Percentiles rank a stretch among this genome's conserved stretches.
Evolutionary conservation across 2,113 vertebrate genomes (phyloP).

Genomic region (Acanthisitta chloris): DNA sequence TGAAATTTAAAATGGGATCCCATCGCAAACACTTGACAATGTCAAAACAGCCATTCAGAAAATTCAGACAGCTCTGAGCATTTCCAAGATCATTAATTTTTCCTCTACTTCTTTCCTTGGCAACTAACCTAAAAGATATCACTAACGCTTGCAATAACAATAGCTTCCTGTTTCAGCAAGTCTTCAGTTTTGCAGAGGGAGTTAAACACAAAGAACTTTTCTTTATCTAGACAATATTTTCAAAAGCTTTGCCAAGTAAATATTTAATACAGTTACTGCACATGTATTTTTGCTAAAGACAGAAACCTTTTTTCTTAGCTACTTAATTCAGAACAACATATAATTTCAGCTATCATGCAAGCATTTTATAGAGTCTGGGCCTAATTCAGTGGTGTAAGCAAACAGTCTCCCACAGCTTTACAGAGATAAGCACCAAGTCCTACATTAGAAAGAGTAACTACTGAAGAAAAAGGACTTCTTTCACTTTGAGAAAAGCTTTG

Average conservation of each 20-base stretch:
- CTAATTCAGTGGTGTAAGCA: background rate
- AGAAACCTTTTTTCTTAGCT: background rate
- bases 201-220: constrained; percentile 45
- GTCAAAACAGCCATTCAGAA: background rate
- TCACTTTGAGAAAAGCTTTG: background rate
- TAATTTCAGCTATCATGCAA: background rate
- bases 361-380: background rate
- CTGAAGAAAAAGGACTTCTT: background rate
- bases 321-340: background rate
- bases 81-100: background rate
- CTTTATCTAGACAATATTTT: constrained; percentile 5
- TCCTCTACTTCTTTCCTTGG: background rate
- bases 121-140: background rate
- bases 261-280: background rate
- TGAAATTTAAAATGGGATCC: no score
- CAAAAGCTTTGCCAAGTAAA: background rate
- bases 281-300: background rate
- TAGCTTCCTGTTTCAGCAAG: constrained; percentile 46
- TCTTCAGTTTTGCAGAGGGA: constrained; percentile 58
- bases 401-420: background rate
- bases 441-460: background rate
- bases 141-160: constrained; percentile 32
- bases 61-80: background rate
- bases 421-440: background rate
- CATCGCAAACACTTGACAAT: background rate